Base-by-base conservation (phyloP, 2,888 invertebrate genomes). In the Ochropleura leucogaster region DNA sequence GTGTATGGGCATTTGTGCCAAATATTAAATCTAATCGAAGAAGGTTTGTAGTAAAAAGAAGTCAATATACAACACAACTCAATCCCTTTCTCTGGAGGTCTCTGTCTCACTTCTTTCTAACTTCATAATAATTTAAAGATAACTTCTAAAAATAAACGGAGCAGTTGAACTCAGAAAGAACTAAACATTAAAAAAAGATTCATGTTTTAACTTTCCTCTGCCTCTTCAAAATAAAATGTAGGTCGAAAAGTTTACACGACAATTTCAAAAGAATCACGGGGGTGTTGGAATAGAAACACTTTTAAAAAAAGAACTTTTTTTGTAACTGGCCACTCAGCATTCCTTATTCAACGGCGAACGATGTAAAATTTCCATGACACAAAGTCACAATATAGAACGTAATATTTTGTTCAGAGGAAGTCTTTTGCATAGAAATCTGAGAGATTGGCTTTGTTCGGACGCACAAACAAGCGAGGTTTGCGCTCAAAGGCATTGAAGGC, bases 371-470 rank as follows among this genome's bases (percentile, higher is more conserved):
- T 92, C 90, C 92, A 93, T 93, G 89, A 85, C 89, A 94, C 93
- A 94, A 93, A 93, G 92, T 91, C 91, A 92, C 90, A 91, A 91
- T 92, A 89, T 86, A 91, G 87, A 87, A 79, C 77, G 90, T 92
- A 92, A 93, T 94, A 94, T 95, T 95, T 93, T 93, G 90, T 90
- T 92, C 89, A 80, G 85, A 83, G 85, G 79, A 89, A 92, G 90
- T 93, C 89, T 92, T 94, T 95, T 93, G 93, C 93, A 94, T 93
- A 91, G 92, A 92, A 94, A 94, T 94, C 91, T 91, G 89, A 85
- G 87, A 92, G 91, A 94, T 94, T 95, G 93, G 92, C 93, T 93
- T 94, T 95, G 93, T 95, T 88, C 91, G 92, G 91, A 89, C 91
- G 85, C 91, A 91, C 93, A 94, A 94, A 95, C 93, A 94, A 93